These are phyloP conservation scores for Noctilio leporinus DNA, from an alignment of 2,113 vertebrate species.

Conservation along the genomic window DNA sequence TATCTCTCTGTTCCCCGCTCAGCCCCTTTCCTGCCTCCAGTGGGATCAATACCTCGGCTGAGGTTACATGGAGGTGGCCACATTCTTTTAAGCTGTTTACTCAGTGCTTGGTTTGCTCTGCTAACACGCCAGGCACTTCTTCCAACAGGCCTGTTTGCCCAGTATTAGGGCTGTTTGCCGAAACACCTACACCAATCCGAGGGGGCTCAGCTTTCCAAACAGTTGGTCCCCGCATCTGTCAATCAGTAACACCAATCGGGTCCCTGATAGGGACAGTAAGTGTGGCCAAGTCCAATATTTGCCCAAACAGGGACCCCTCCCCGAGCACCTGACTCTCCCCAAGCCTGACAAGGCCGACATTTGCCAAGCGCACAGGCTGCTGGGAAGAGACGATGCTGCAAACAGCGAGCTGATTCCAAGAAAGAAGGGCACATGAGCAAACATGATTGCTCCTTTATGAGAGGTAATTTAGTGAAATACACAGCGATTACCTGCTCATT, in stretches of 20 bases:
- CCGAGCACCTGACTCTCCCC: constrained; percentile 56
- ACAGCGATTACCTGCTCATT: constrained; percentile 67
- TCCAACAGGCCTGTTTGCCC: constrained; percentile 92
- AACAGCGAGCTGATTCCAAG: constrained; percentile 69
- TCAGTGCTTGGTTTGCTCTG: constrained; percentile 88
- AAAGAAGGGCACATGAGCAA: constrained; percentile 64
- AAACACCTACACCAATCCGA: constrained; percentile 85
- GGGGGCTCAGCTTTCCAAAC: constrained; percentile 84
- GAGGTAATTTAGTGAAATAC: constrained; percentile 71
- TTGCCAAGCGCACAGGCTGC: constrained; percentile 50
- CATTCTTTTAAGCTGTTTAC: constrained; percentile 92
- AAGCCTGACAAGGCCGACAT: constrained; percentile 61
- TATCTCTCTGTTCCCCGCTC: constrained; percentile 71
- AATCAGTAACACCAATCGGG: constrained; percentile 83
- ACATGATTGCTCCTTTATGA: constrained; percentile 65
- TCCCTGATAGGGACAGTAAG: constrained; percentile 80
- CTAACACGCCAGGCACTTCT: constrained; percentile 85
- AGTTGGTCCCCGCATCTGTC: constrained; percentile 82
- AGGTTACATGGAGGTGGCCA: constrained; percentile 87
- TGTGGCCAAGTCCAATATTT: constrained; percentile 90
- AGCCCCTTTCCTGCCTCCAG: constrained; percentile 76
- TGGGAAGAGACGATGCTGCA: constrained; percentile 65
- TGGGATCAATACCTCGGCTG: constrained; percentile 88
- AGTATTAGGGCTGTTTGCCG: constrained; percentile 86
- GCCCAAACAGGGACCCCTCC: constrained; percentile 77